Conservation (phyloP, 2,113 vertebrate genomes). For the Calyptomena viridis region DNA sequence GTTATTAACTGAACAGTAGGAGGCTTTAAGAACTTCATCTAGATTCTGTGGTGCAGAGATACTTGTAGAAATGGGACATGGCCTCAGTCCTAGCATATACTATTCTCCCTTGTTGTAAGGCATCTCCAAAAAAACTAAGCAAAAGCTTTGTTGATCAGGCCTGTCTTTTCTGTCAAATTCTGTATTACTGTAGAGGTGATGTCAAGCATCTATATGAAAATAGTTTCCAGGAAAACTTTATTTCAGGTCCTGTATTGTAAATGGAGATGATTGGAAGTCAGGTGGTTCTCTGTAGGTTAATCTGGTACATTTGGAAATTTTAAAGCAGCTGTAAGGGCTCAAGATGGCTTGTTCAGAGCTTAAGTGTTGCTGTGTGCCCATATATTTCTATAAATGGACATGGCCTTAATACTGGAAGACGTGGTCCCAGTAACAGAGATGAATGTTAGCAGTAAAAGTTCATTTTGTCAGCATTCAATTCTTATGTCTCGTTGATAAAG, state of each 20-base stretch:
- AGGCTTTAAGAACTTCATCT: neutral
- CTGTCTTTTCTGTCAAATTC: neutral
- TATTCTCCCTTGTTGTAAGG: neutral
- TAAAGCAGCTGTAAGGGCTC: neutral
- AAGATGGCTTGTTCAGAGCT: neutral
- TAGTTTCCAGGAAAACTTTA: neutral
- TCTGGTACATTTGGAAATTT: neutral
- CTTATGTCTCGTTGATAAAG: neutral
- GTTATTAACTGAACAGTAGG: neutral
- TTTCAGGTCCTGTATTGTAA: neutral
- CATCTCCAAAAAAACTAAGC: neutral
- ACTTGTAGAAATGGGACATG: neutral
- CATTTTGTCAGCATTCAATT: neutral
- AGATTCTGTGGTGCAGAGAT: neutral
- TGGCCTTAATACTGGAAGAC: neutral
- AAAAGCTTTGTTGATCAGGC: neutral
- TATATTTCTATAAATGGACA: neutral
- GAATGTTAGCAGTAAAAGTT: neutral
- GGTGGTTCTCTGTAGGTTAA: neutral
- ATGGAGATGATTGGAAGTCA: neutral
- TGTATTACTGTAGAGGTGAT: neutral
- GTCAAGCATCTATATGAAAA: neutral
- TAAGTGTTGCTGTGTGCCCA: neutral
- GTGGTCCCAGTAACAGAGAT: neutral
- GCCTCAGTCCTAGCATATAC: neutral